These are phyloP conservation scores for Drosophila leontia DNA, from an alignment of 1,140 invertebrate genomes.

Conservation along the genomic window DNA sequence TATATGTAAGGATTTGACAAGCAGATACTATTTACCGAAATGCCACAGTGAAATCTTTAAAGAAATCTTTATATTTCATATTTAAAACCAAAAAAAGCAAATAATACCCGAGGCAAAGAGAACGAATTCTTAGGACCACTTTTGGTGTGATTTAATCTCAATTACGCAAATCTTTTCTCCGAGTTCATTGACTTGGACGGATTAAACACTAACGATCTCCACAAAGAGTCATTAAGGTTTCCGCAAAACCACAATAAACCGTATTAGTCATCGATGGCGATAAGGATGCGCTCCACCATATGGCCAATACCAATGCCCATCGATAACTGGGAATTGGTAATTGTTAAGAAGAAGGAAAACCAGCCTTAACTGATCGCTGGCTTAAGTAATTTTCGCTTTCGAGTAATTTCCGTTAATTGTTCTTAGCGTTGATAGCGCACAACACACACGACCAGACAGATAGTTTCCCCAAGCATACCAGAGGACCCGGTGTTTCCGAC, in stretches of 20 bases:
- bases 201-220: slow-evolving; percentile 2
- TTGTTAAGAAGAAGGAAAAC: slow-evolving; percentile 11
- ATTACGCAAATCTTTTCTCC: background rate
- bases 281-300: slow-evolving; percentile 4
- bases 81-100: background rate
- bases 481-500: slow-evolving; percentile 23
- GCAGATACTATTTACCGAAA: background rate
- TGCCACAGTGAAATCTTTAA: background rate
- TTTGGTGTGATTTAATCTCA: background rate
- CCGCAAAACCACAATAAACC: background rate
- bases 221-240: slow-evolving; percentile 16
- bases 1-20: no score
- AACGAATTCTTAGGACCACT: background rate
- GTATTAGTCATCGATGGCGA: slow-evolving; percentile 6
- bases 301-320: background rate
- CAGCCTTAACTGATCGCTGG: slow-evolving; percentile 31
- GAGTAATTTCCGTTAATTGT: slow-evolving; percentile 43
- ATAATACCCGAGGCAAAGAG: background rate
- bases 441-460: background rate
- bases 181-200: slow-evolving; percentile 10
- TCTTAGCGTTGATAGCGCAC: slow-evolving; percentile 9
- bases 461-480: slow-evolving; percentile 18
- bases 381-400: slow-evolving; percentile 5
- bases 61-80: background rate
- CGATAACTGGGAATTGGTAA: slow-evolving; percentile 21